Percentiles rank a stretch among this genome's conserved stretches.
Evolutionary conservation across 2,888 invertebrate genomes (phyloP).

Genomic region (Atrina japonica): DNA sequence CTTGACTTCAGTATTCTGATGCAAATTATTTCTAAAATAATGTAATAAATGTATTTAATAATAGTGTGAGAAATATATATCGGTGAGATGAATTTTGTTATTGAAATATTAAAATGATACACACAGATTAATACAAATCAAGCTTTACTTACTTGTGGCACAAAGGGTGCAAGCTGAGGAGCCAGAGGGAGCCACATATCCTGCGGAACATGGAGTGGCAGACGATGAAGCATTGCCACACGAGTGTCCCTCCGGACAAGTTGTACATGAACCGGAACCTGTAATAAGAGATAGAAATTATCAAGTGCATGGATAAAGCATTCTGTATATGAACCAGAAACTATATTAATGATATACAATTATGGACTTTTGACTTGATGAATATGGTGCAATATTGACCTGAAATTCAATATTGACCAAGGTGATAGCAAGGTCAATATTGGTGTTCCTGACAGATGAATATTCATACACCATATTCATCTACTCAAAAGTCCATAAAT

Average conservation of each 20-base stretch:
- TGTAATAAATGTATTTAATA: not conserved
- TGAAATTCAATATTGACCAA: no score
- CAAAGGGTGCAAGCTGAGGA: slow-evolving; percentile 54
- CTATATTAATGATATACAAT: no score
- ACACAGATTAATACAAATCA: not conserved
- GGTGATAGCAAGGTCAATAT: not conserved
- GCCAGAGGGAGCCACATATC: slow-evolving; percentile 58
- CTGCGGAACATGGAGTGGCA: slow-evolving; percentile 51
- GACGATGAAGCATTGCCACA: slow-evolving; percentile 54
- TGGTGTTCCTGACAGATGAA: slow-evolving; percentile 36
- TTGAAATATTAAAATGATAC: not conserved
- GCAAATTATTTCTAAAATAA: no score
- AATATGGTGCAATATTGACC: no score
- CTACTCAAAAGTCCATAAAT: no score
- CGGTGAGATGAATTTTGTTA: not conserved
- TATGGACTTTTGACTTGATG: no score
- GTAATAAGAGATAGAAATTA: no score
- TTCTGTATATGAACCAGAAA: not conserved
- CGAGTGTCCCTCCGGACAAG: slow-evolving; percentile 52
- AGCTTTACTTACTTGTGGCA: slow-evolving; percentile 51
- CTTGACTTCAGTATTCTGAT: not conserved
- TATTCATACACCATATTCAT: no score
- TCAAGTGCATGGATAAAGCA: no score
- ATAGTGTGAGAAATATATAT: not conserved
- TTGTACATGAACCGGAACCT: slow-evolving; percentile 49